These are phyloP conservation scores for Ornithoptera priamus DNA, from an alignment of 2,888 invertebrate species.

Conservation along the genomic window DNA sequence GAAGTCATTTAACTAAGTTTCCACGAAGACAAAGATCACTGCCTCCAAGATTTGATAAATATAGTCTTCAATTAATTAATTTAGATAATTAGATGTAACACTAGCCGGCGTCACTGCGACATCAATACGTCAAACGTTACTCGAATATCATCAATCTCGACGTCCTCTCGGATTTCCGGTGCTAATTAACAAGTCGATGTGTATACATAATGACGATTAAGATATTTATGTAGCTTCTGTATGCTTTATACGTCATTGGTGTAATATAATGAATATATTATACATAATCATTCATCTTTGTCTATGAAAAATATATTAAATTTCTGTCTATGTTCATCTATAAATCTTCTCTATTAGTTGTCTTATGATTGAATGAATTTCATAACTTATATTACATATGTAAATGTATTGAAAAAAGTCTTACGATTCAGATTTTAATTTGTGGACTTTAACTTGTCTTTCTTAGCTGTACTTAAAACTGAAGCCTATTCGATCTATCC, in stretches of 20 bases:
- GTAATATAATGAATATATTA: too few species aligned
- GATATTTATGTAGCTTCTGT: background rate
- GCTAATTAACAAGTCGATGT: slow-evolving; percentile 23
- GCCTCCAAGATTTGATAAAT: slow-evolving; percentile 34
- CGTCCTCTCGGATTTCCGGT: slow-evolving; percentile 24
- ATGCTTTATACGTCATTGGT: background rate
- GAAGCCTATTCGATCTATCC: too few species aligned
- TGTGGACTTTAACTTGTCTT: too few species aligned
- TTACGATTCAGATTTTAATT: too few species aligned
- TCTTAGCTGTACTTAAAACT: too few species aligned
- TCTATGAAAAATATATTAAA: too few species aligned
- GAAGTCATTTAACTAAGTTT: background rate
- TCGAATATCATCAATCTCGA: slow-evolving; percentile 29
- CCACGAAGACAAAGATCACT: background rate
- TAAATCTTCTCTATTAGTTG: too few species aligned
- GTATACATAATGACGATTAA: background rate
- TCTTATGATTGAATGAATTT: too few species aligned
- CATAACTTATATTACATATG: too few species aligned
- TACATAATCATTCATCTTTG: too few species aligned
- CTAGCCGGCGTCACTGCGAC: slow-evolving; percentile 17
- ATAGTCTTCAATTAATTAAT: slow-evolving; percentile 26
- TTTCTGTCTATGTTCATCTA: too few species aligned
- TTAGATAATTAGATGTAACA: slow-evolving; percentile 20
- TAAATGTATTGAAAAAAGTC: too few species aligned
- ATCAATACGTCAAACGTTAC: slow-evolving; percentile 29